These are phyloP conservation scores for Abrostola tripartita DNA, from an alignment of 2,888 invertebrate genomes.

Conservation along the genomic window DNA sequence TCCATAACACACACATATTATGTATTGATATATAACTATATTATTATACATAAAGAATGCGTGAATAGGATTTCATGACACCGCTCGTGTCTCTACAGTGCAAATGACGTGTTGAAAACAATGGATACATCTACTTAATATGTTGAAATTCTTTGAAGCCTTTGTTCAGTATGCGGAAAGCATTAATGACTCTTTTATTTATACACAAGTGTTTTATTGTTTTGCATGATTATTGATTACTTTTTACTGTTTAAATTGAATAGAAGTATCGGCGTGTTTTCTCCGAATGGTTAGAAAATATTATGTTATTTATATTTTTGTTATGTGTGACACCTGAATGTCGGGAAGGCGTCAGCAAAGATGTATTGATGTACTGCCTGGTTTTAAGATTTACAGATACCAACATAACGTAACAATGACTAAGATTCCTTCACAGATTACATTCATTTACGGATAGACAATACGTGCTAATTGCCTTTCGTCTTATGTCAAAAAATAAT, in stretches of 20 bases:
- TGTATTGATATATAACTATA: background rate
- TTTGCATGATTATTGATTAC: background rate
- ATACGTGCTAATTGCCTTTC: too few relatives aligned
- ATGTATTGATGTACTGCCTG: too few relatives aligned
- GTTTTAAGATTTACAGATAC: too few relatives aligned
- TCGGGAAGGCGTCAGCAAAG: too few relatives aligned
- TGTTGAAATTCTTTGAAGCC: constrained; percentile 3
- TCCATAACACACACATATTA: background rate
- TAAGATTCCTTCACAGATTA: too few relatives aligned
- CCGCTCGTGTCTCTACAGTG: background rate
- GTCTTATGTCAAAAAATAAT: too few relatives aligned
- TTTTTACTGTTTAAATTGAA: background rate
- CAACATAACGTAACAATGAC: too few relatives aligned
- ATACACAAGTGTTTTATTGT: background rate
- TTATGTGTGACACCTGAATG: too few relatives aligned
- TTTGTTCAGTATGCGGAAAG: constrained; percentile 1
- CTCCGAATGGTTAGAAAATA: background rate
- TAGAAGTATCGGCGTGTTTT: background rate
- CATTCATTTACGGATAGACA: too few relatives aligned
- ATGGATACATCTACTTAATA: background rate
- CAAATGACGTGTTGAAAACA: constrained; percentile 5
- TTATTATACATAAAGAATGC: constrained; percentile 17
- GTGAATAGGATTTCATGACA: constrained; percentile 18
- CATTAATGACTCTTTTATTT: background rate
- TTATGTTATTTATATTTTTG: background rate